phyloP scores from a whole-genome alignment of 2,797 vertebrate species.

The Schizopygopsis malacanthus region DNA sequence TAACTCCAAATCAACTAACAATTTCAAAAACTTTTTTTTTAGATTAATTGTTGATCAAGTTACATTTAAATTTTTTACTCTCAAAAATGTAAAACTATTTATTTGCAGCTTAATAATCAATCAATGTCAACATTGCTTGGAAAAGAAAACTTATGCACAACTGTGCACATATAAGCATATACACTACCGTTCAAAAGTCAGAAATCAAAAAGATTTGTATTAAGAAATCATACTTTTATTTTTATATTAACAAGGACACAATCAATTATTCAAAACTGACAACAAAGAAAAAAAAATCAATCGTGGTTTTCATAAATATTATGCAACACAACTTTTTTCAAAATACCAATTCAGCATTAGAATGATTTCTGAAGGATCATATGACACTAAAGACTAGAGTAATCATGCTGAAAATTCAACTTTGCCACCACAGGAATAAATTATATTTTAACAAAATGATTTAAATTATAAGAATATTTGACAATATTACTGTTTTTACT shows the following conservation, averaged over 20 bases:
- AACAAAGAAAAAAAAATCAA: background rate
- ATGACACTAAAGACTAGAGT: background rate
- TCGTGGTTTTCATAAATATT: background rate
- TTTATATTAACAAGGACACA: background rate
- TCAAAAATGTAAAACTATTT: background rate
- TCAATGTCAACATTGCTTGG: background rate
- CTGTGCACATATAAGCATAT: background rate
- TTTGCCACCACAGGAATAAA: background rate
- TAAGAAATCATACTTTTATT: constrained; percentile 4
- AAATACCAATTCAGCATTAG: background rate
- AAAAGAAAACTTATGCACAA: background rate
- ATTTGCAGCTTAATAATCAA: background rate
- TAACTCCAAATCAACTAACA: background rate
- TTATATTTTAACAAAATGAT: background rate
- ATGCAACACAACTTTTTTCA: background rate
- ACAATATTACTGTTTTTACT: background rate
- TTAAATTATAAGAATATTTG: background rate
- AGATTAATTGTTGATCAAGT: background rate
- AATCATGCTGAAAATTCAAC: background rate
- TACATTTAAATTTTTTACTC: too few relatives aligned
- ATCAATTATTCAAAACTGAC: background rate
- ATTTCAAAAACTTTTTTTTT: background rate
- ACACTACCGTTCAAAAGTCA: background rate
- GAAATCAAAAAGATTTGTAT: background rate
- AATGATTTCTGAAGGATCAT: background rate